Conservation (phyloP, 2,113 vertebrate species). For the Oncorhynchus kisutch region DNA sequence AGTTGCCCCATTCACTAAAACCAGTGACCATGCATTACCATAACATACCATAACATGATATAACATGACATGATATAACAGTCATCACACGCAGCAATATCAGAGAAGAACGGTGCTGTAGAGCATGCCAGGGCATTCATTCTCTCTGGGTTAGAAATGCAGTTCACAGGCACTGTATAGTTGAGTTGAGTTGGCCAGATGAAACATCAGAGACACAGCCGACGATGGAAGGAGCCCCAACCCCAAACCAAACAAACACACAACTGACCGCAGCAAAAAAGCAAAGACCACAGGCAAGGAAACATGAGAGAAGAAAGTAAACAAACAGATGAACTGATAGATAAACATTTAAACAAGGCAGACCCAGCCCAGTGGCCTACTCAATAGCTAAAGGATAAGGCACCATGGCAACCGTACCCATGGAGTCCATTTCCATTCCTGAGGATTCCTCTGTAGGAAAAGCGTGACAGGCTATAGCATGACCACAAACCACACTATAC, state of each 20-base stretch:
- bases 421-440: slow-evolving; percentile 50
- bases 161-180: slow-evolving; percentile 12
- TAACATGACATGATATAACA: slow-evolving; percentile 28
- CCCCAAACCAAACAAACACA: slow-evolving; percentile 37
- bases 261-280: slow-evolving; percentile 27
- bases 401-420: slow-evolving; percentile 64
- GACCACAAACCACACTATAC: slow-evolving; percentile 9
- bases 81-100: slow-evolving; percentile 33
- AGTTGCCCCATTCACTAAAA: background rate
- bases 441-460: slow-evolving; percentile 80
- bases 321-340: slow-evolving; percentile 17
- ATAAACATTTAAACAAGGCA: slow-evolving; percentile 26
- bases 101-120: slow-evolving; percentile 11
- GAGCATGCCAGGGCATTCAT: slow-evolving; percentile 41
- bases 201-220: slow-evolving; percentile 50
- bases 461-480: slow-evolving; percentile 61
- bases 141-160: slow-evolving; percentile 51
- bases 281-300: slow-evolving; percentile 22
- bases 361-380: slow-evolving; percentile 52
- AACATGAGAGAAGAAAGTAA: slow-evolving; percentile 15
- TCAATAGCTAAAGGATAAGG: slow-evolving; percentile 72
- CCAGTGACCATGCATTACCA: background rate
- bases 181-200: slow-evolving; percentile 31
- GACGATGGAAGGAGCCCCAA: slow-evolving; percentile 38
- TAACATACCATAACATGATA: background rate